Evolutionary conservation across 2,888 invertebrate genomes (phyloP), one percentile per base, ranked within the genome.

Genomic region (Lasius fuliginosus): DNA sequence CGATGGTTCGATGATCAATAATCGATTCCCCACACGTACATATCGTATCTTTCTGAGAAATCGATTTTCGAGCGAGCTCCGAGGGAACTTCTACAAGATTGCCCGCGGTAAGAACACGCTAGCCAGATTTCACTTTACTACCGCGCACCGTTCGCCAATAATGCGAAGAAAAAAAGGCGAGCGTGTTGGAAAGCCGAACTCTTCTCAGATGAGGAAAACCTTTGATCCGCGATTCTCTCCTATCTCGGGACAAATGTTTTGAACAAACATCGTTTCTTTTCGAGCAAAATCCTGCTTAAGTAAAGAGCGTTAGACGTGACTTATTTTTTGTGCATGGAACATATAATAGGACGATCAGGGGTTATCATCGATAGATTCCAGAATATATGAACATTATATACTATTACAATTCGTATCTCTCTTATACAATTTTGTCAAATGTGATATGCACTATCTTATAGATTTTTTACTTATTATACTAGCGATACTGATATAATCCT

Each of bases 71-170:
- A 53, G 67, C 69, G 68, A 79, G 64, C 46, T 69, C 60, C 75
- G 69, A 56, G 76, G 23, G 46, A 81, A 73, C 76, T 83, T 85
- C 60, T 71, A 71, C 76, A 65, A 76, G 65, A 85, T 85, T 83
- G 75, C 76, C 23, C 68, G 68, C 76, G 23, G 62, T 71, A 71
- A 83, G 76, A 67, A 73, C 64, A 84, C 74, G 76, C 76, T 76
- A 75, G 83, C 84, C 73, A 56, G 84, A 84, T 84, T 84, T 82
- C 82, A 82, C 83, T 83, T 84, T 73, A 74, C 74, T 42, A 33
- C 83, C 58, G 83, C 56, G 77, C 71, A 73, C 36, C 68, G 68
- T 82, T 84, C 85, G 46, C 58, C 73, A 84, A 84, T 84, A 85
- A 85, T 68, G 68, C 73, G 73, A n/a, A 36, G 71, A 76, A 83